phyloP scores from a whole-genome alignment of 1,140 invertebrate species.

The Sitodiplosis mosellana region DNA sequence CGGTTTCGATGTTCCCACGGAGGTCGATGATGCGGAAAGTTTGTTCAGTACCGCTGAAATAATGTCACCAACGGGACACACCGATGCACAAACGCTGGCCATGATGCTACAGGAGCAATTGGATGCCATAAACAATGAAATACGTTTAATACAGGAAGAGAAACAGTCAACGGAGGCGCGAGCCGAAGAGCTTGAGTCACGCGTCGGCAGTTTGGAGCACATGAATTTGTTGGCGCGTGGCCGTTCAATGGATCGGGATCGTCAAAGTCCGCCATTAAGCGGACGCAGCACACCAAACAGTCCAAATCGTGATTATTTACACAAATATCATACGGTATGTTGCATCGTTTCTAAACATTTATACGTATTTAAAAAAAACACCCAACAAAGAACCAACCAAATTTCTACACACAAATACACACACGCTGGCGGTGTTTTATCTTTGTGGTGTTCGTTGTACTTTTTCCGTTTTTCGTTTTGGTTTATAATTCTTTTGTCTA shows the following conservation, averaged over 20 bases:
- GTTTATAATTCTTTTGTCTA: too few relatives aligned
- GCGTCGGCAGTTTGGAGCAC: constrained; percentile 87
- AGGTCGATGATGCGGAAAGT: constrained; percentile 60
- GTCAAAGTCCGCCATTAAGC: constrained; percentile 55
- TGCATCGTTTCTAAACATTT: too few relatives aligned
- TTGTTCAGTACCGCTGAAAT: constrained; percentile 51
- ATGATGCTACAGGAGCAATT: constrained; percentile 98
- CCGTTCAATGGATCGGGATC: constrained; percentile 42
- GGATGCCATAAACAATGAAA: constrained; percentile 99
- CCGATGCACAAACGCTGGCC: constrained; percentile 92
- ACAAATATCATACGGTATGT: constrained; percentile 33
- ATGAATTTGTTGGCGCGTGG: constrained; percentile 71
- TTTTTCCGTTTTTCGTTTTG: too few relatives aligned
- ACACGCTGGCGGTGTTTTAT: too few relatives aligned
- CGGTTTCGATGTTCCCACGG: constrained; percentile 63
- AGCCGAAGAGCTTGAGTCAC: constrained; percentile 91
- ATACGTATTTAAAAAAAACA: too few relatives aligned
- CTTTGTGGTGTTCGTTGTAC: too few relatives aligned
- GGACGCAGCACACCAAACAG: constrained; percentile 38
- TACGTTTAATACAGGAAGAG: constrained; percentile 91
- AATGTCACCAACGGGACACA: constrained; percentile 60
- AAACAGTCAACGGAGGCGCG: constrained; percentile 94
- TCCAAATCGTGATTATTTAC: constrained; percentile 24
- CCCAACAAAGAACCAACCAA: too few relatives aligned
- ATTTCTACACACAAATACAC: too few relatives aligned